These are phyloP conservation scores for Fopius arisanus DNA, from an alignment of 1,140 invertebrate species.

Conservation along the genomic window DNA sequence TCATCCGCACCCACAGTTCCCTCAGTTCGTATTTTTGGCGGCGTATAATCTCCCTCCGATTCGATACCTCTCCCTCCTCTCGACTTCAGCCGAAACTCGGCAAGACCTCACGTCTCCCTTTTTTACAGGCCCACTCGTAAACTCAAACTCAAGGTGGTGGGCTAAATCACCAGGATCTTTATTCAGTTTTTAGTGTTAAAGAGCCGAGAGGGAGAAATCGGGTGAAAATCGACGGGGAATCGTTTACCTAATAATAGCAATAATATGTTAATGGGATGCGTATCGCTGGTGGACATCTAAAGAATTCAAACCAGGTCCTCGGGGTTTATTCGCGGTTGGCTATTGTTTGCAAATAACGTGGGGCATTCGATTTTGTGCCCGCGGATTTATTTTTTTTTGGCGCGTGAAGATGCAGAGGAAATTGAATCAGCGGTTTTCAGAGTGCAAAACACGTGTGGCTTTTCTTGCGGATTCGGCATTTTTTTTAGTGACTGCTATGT, in stretches of 20 bases:
- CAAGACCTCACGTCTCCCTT: background rate
- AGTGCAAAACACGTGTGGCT: background rate
- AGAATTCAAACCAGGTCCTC: conserved; percentile 54
- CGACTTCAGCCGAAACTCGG: background rate
- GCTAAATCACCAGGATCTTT: background rate
- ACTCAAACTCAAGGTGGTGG: conserved; percentile 22
- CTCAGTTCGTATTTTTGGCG: background rate
- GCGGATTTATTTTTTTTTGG: background rate
- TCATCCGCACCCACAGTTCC: background rate
- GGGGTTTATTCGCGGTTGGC: conserved; percentile 32
- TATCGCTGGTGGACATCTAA: conserved; percentile 60
- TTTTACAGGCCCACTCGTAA: conserved; percentile 27
- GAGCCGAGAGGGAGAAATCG: background rate
- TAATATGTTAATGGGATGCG: conserved; percentile 65
- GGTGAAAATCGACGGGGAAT: conserved; percentile 47
- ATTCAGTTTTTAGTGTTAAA: conserved; percentile 18
- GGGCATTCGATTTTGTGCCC: background rate
- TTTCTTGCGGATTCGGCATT: too few species aligned
- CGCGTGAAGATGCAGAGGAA: conserved; percentile 1
- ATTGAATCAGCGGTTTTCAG: background rate
- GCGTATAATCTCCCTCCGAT: conserved; percentile 8
- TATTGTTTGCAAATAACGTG: conserved; percentile 62
- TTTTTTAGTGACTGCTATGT: too few species aligned
- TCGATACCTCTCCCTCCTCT: background rate
- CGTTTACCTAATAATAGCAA: conserved; percentile 65